Conservation (phyloP, 2,888 invertebrate species). For the Artemia sinica region DNA sequence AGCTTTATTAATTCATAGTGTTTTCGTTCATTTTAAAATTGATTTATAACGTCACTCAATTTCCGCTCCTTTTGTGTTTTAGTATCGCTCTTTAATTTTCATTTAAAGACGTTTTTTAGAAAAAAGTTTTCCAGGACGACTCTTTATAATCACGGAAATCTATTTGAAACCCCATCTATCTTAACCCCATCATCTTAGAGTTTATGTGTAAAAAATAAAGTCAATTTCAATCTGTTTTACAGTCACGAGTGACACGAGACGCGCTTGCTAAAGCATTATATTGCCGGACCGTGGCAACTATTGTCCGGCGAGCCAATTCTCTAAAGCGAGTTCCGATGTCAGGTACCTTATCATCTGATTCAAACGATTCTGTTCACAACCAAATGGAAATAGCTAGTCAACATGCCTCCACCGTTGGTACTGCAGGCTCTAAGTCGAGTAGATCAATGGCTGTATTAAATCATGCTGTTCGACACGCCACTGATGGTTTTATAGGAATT, state of each 20-base stretch:
- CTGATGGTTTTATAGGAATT: constrained; percentile 86
- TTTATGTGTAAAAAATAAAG: too few relatives aligned
- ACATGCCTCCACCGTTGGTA: constrained; percentile 61
- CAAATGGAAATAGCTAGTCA: constrained; percentile 67
- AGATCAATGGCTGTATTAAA: constrained; percentile 80
- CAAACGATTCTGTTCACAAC: constrained; percentile 76
- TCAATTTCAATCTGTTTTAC: constrained; percentile 25
- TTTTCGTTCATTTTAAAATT: too few relatives aligned
- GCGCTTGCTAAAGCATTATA: constrained; percentile 78
- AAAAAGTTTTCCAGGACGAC: too few relatives aligned
- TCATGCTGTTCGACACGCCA: constrained; percentile 77
- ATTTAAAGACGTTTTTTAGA: too few relatives aligned
- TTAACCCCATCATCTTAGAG: too few relatives aligned
- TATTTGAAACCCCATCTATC: too few relatives aligned
- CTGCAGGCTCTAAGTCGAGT: constrained; percentile 47
- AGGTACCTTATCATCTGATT: constrained; percentile 74
- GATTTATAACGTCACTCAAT: too few relatives aligned
- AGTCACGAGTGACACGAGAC: constrained; percentile 71
- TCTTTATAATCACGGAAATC: too few relatives aligned
- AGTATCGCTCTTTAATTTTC: too few relatives aligned
- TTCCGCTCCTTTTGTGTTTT: too few relatives aligned
- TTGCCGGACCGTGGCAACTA: constrained; percentile 82
- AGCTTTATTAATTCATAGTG: too few relatives aligned
- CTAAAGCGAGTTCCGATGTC: constrained; percentile 53
- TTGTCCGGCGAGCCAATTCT: constrained; percentile 79